Conservation (phyloP, 2,113 vertebrate genomes). For the Taurulus bubalis region DNA sequence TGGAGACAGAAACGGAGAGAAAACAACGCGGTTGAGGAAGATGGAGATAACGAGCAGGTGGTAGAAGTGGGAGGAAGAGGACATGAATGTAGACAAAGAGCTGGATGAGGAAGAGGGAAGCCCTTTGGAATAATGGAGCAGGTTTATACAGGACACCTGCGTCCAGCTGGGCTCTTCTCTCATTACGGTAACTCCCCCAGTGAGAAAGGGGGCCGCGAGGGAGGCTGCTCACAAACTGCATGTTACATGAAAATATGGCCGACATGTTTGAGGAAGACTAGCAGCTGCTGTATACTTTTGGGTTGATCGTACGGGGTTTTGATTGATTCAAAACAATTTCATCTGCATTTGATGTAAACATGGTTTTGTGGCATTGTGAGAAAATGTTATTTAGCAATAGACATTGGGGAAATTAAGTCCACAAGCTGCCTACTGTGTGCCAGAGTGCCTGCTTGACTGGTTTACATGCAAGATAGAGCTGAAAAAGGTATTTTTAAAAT, state of each 20-base stretch:
- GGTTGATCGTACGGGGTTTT: background rate
- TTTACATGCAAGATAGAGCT: background rate
- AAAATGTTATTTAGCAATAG: background rate
- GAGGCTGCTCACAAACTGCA: constrained; percentile 36
- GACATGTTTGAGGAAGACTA: constrained; percentile 18
- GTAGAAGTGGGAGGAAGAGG: constrained; percentile 9
- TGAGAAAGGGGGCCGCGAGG: constrained; percentile 19
- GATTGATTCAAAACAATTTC: background rate
- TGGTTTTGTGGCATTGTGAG: background rate
- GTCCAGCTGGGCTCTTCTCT: constrained; percentile 63
- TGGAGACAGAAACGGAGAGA: constrained; percentile 13
- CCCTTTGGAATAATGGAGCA: constrained; percentile 60
- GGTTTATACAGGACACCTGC: constrained; percentile 64
- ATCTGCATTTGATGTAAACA: background rate
- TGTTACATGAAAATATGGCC: constrained; percentile 38
- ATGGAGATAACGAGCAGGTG: constrained; percentile 36
- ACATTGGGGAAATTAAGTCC: background rate
- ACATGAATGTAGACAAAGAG: constrained; percentile 39
- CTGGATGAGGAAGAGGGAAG: constrained; percentile 34
- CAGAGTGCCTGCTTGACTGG: background rate
- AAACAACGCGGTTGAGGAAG: constrained; percentile 12
- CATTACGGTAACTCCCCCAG: constrained; percentile 60
- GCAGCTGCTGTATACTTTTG: constrained; percentile 8
- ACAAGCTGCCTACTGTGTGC: background rate
- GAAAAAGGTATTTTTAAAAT: background rate